Evolutionary conservation across 2,113 vertebrate species (phyloP), one percentile per base, ranked within the genome.

Genomic region (Periophthalmodon schlosseri): DNA sequence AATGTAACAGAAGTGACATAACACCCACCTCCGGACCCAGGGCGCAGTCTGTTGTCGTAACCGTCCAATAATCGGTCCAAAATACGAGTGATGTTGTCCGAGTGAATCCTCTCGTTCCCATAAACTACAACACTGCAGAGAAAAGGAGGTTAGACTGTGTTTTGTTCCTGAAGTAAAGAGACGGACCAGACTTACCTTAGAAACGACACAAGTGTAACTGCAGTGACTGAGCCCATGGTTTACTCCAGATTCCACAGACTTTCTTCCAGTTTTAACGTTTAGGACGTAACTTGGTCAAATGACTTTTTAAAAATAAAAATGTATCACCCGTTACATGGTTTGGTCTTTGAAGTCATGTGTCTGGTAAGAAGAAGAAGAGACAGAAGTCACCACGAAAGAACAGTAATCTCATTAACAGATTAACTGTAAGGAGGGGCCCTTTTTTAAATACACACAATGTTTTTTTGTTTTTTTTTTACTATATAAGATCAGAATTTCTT

Each of bases 41-140:
- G 97, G 0, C 96, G 91, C 16, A 98, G 89, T 57, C 96, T 90
- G 80, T 97, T 98, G 91, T 98, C 97, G 71, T 99, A 99, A 50
- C 96, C 96, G 76, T 98, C 95, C 75, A 98, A 89, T 68, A 98
- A 91, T 74, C 94, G 90, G 88, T 98, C 96, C 79, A 98, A 91
- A 82, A 96, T 97, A 0, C 91, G 93, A 52, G 95, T 98, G 81
- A 97, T 94, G 75, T 98, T 97, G 79, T 96, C 94, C 1, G 94
- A 95, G 84, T 93, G 94, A 14, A 93, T 84, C 61, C 90, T 89
- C 47, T 86, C 87, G 77, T 79, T 89, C 68, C 92, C 95, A 73
- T 70, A 72, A 8, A 83, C 87, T 77, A 85, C 87, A 20, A 93
- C 2, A 90, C 96, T 97, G 89, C 46, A 72, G 34, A 71, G 3